phyloP scores from a whole-genome alignment of 2,113 vertebrate species.

The Trogon surrucura region DNA sequence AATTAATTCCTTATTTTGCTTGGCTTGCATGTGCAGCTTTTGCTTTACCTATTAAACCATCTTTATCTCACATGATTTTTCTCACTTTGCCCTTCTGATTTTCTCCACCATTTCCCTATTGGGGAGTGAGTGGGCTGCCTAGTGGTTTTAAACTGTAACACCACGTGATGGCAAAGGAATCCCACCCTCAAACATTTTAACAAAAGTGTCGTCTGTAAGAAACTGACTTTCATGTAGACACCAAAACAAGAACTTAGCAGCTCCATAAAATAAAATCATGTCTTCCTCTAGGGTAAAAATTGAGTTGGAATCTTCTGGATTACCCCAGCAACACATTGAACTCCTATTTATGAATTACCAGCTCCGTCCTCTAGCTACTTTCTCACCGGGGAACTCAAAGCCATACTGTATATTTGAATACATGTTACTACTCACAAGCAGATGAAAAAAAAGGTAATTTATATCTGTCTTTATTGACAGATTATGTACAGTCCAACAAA shows the following conservation, averaged over 20 bases:
- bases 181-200: background rate
- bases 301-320: background rate
- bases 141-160: background rate
- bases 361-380: background rate
- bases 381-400: background rate
- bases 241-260: background rate
- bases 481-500: background rate
- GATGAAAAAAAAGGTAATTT: background rate
- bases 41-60: background rate
- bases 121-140: background rate
- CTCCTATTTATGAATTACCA: background rate
- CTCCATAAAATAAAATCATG: background rate
- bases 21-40: background rate
- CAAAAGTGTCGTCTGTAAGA: fast-evolving
- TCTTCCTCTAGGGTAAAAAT: background rate
- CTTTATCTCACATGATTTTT: background rate
- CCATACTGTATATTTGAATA: background rate
- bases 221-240: background rate
- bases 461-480: background rate
- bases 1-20: background rate
- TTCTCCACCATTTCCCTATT: background rate
- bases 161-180: background rate
- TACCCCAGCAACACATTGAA: background rate
- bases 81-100: background rate
- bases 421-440: background rate